Conservation (phyloP, 2,888 invertebrate species). For the Venustoraphidia nigricollis region DNA sequence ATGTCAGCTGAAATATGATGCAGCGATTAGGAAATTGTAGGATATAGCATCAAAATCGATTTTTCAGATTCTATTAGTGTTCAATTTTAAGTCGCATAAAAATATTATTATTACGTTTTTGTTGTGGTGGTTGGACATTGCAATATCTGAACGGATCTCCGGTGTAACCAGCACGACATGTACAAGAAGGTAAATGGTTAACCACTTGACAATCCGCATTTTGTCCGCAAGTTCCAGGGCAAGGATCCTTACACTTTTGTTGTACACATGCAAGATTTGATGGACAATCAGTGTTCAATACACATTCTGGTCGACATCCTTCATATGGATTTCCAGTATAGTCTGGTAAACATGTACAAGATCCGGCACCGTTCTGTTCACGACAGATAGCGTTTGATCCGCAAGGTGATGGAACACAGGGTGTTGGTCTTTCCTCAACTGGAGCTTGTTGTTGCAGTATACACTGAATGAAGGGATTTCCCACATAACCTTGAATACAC, state of each 20-base stretch:
- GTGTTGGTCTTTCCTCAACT: constrained; percentile 34
- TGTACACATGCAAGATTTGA: constrained; percentile 49
- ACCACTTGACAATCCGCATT: constrained; percentile 50
- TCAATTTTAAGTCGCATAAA: no score
- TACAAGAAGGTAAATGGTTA: constrained; percentile 48
- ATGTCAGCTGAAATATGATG: background rate
- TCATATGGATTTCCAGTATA: constrained; percentile 57
- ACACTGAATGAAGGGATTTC: constrained; percentile 59
- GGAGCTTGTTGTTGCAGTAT: constrained; percentile 24
- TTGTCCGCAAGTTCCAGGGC: constrained; percentile 51
- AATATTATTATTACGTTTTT: background rate
- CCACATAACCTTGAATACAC: constrained; percentile 43
- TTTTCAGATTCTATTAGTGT: no score
- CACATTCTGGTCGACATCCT: constrained; percentile 53
- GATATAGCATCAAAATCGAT: no score
- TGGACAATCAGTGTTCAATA: constrained; percentile 47
- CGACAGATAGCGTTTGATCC: constrained; percentile 44
- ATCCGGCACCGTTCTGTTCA: constrained; percentile 45
- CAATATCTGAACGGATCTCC: constrained; percentile 31
- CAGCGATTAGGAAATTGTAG: no score
- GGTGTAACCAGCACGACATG: constrained; percentile 39
- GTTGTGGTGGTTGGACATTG: constrained; percentile 11
- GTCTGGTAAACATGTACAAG: constrained; percentile 46
- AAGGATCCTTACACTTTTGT: constrained; percentile 55
- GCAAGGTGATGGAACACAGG: constrained; percentile 50